Evolutionary conservation across 2,888 invertebrate species (phyloP), one percentile per base, ranked within the genome.

Genomic region (Morpho deidamia): DNA sequence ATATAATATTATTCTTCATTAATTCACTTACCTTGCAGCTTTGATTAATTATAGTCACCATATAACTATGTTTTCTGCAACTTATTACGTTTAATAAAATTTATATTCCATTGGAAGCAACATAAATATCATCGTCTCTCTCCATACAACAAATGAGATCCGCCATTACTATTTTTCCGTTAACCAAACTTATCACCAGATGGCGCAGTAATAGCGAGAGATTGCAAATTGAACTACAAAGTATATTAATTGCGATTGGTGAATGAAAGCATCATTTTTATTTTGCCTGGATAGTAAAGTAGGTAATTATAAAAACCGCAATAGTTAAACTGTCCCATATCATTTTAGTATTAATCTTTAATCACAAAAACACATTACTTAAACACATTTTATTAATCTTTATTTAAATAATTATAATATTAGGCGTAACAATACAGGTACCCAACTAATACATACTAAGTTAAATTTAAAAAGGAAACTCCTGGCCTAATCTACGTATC

Each of bases 401-500:
- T 7, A 14, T 48, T 66, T 69, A 65, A 68, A 69, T 65, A 61
- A 62, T 65, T 68, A 67, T 64, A 67, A 67, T 62, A 70, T 72
- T 69, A 74, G 62, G 59, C 65, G 66, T 74, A 73, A 67, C 70
- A 73, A 71, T 71, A 74, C 59, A 77, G 70, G 74, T 74, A 77
- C 70, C 74, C 70, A 73, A 72, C 70, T 71, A 63, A 66, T 52
- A 59, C 51, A 41, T 51, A 58, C 46, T 60, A 64, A 52, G 59
- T 55, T 71, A 68, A 63, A 41, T 39, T 56, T 59, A 86, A 79
- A 83, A 89, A 49, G 84, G 90, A 66, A 80, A 86, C 61, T 83
- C 83, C 63, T 91, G 89, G 39, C 88, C 90, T 74, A 82, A 83
- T 84, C 97, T 91, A 79, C 94, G 94, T 73, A 94, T 82, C 74